Evolutionary conservation across 2,113 vertebrate genomes (phyloP), one percentile per base, ranked within the genome.

Genomic region (Sceloporus undulatus): DNA sequence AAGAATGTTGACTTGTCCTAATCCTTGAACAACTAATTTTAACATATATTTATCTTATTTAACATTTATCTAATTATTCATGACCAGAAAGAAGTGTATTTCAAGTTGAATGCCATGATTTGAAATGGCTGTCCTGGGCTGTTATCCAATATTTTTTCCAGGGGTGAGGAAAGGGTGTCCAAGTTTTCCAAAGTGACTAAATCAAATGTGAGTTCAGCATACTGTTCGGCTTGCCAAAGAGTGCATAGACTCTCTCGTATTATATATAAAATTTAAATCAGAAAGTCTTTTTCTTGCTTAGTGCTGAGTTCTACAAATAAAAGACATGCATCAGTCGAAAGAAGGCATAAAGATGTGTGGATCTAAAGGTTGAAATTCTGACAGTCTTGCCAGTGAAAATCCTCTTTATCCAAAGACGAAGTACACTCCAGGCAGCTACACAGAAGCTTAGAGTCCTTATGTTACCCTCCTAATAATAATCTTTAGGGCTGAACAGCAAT

Each of bases 231-330:
- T 86, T 92, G 52, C 40, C 90, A 92, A 92, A 86, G 59, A 87
- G 59, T 90, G 42, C 88, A 34, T 91, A 83, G 80, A 91, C 62
- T 93, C 88, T 90, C 94, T 68, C 18, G 34, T 34, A 34, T 34
- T 34, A 68, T 83, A 78, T 88, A 93, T 91, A 85, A 78, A 89
- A 80, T 92, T 94, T 90, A 92, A 90, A 90, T 93, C 85, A 79
- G 92, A 88, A 92, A 91, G 25, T 84, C 34, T 79, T 91, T 87
- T 78, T 62, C 59, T 87, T 90, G 52, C n/a, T 90, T 93, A 82
- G 77, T 95, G 82, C 84, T 96, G 88, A 95, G 81, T 90, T 91
- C 65, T 87, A 92, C 94, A 88, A 68, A 85, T 89, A 94, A 90
- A 91, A 93, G 88, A 29, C 70, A 70, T 9, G 29, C 2, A 16